phyloP scores from a whole-genome alignment of 1,140 invertebrate species.

The Sipha flava region DNA sequence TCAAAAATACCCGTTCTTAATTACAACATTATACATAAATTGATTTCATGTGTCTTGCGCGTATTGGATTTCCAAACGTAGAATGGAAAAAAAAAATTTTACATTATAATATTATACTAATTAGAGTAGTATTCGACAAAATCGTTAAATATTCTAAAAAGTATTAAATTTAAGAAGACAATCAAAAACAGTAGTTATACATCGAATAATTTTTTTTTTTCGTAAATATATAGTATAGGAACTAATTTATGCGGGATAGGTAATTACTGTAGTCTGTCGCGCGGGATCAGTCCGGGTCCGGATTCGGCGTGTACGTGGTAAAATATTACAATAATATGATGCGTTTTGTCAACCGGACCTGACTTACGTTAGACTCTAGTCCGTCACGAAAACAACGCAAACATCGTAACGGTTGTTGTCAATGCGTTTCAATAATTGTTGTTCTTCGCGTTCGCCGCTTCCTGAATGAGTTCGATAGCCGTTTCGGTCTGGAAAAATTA shows the following conservation, averaged over 20 bases:
- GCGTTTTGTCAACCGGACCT: not conserved
- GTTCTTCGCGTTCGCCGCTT: constrained; percentile 30
- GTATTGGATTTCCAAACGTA: too few relatives aligned
- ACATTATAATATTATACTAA: not conserved
- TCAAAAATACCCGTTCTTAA: not conserved
- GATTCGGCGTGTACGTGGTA: too few relatives aligned
- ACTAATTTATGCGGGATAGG: not conserved
- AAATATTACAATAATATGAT: not conserved
- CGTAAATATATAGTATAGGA: not conserved
- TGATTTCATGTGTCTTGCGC: not conserved
- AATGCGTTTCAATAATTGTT: not conserved
- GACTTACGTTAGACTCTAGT: not conserved
- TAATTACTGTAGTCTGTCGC: not conserved
- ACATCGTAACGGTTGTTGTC: too few relatives aligned
- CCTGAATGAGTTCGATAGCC: constrained; percentile 37
- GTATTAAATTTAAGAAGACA: not conserved
- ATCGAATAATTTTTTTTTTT: too few relatives aligned
- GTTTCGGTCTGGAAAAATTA: constrained; percentile 26
- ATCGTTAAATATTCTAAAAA: not conserved
- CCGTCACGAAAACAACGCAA: not conserved
- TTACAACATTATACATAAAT: not conserved
- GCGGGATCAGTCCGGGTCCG: not conserved
- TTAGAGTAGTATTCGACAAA: not conserved
- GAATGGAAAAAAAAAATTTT: not conserved
- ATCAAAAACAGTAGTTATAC: not conserved